Evolutionary conservation across 2,888 invertebrate genomes (phyloP).

Genomic region (Acanthococcus lagerstroemiae): DNA sequence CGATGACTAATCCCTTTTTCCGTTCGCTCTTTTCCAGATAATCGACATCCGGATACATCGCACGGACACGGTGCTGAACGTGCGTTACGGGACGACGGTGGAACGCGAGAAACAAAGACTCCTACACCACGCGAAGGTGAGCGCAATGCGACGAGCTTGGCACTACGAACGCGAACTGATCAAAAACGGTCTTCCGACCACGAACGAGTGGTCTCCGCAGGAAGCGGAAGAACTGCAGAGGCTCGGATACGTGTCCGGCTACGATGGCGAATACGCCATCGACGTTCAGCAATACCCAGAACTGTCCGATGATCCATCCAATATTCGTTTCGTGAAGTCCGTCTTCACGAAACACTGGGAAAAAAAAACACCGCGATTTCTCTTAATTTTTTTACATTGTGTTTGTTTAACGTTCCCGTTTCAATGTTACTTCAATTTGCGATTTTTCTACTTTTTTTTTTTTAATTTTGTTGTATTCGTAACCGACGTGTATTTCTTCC

Average conservation of each 20-base stretch:
- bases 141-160: conserved; percentile 86
- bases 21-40: too few species aligned
- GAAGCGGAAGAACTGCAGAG: conserved; percentile 84
- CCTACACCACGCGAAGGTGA: conserved; percentile 77
- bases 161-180: conserved; percentile 78
- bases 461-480: conserved; percentile 22
- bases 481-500: conserved; percentile 25
- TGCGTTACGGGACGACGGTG: conserved; percentile 87
- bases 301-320: conserved; percentile 90
- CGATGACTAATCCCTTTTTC: too few species aligned
- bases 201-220: conserved; percentile 70
- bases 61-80: conserved; percentile 76
- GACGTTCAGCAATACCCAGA: conserved; percentile 83
- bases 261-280: conserved; percentile 85
- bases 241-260: conserved; percentile 69
- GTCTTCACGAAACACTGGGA: conserved; percentile 19
- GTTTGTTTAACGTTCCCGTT: conserved; percentile 29
- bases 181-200: conserved; percentile 45
- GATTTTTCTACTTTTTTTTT: conserved; percentile 13
- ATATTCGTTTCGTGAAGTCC: conserved; percentile 74
- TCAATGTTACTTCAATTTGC: conserved; percentile 18
- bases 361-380: neutral
- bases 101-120: conserved; percentile 81
- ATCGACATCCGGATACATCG: conserved; percentile 92
- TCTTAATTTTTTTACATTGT: conserved; percentile 2